phyloP scores from a whole-genome alignment of 2,888 invertebrate species.

The Amitus sp. region DNA sequence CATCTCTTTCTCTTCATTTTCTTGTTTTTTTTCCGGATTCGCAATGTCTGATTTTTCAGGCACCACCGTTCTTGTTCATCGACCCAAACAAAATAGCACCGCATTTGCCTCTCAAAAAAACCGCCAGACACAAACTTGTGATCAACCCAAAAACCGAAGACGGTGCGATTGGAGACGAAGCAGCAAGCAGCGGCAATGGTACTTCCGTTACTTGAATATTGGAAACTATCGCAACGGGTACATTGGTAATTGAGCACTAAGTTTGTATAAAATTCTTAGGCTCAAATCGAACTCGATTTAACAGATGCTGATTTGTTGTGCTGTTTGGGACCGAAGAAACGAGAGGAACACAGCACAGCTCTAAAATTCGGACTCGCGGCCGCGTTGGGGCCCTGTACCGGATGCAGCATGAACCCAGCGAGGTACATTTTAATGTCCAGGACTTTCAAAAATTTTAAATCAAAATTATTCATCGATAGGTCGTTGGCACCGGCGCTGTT shows the following conservation, averaged over 20 bases:
- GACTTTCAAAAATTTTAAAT: no score
- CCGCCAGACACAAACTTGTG: slow-evolving; percentile 65
- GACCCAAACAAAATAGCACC: slow-evolving; percentile 77
- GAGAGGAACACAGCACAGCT: slow-evolving; percentile 55
- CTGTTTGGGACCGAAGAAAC: slow-evolving; percentile 63
- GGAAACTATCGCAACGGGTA: no score
- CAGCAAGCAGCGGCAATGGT: neutral
- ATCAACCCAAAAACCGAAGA: slow-evolving; percentile 34
- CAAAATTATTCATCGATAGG: no score
- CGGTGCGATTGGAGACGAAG: neutral
- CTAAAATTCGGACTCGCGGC: slow-evolving; percentile 64
- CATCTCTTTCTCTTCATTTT: no score
- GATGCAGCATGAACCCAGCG: slow-evolving; percentile 73
- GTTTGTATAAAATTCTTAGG: no score
- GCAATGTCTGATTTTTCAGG: slow-evolving; percentile 55
- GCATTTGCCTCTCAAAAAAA: slow-evolving; percentile 71
- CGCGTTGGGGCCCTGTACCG: slow-evolving; percentile 43
- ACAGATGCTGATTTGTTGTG: slow-evolving; percentile 62
- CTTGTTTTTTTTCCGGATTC: slow-evolving; percentile 8
- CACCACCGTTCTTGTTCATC: slow-evolving; percentile 72
- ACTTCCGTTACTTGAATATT: slow-evolving; percentile 28
- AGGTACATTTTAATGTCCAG: no score
- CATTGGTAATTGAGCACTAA: no score
- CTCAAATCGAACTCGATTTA: no score
- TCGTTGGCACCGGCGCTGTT: slow-evolving; percentile 62